Conservation (phyloP, 2,113 vertebrate genomes). For the Aldabrachelys gigantea region DNA sequence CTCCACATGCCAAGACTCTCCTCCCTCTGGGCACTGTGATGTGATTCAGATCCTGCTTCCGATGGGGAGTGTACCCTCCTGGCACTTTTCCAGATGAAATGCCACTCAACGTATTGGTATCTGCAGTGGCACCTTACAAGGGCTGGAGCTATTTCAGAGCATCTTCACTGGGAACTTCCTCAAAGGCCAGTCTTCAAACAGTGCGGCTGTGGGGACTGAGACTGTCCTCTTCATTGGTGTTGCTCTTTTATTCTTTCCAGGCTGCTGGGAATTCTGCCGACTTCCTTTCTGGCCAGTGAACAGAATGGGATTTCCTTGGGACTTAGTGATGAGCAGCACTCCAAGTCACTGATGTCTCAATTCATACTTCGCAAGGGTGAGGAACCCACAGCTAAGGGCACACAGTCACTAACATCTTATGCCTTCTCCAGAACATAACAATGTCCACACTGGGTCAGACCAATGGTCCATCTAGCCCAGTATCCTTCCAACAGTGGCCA, state of each 20-base stretch:
- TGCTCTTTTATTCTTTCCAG: constrained; percentile 40
- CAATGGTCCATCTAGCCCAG: background rate
- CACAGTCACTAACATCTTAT: constrained; percentile 12
- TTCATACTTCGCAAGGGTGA: background rate
- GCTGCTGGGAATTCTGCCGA: constrained; percentile 45
- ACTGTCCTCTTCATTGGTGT: constrained; percentile 49
- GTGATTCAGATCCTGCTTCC: accelerated
- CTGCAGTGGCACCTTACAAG: constrained; percentile 36
- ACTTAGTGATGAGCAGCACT: constrained; percentile 49
- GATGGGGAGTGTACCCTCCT: accelerated
- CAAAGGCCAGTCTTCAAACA: constrained; percentile 73
- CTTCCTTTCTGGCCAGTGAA: constrained; percentile 47
- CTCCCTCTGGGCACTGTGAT: accelerated
- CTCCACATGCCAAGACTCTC: background rate
- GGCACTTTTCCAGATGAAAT: constrained; percentile 16
- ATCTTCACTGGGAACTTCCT: constrained; percentile 62
- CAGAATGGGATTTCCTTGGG: constrained; percentile 60
- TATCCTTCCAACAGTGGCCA: background rate
- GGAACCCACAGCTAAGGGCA: background rate
- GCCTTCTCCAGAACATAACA: background rate
- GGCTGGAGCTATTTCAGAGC: constrained; percentile 58
- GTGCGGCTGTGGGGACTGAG: background rate
- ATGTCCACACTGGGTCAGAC: background rate
- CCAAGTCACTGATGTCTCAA: constrained; percentile 5
- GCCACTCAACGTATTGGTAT: constrained; percentile 9